A percentile compares a stretch with the other conserved stretches of the same genome.
Evolutionary conservation across 2,888 invertebrate genomes (phyloP).

Genomic region (Philereme vetulata): DNA sequence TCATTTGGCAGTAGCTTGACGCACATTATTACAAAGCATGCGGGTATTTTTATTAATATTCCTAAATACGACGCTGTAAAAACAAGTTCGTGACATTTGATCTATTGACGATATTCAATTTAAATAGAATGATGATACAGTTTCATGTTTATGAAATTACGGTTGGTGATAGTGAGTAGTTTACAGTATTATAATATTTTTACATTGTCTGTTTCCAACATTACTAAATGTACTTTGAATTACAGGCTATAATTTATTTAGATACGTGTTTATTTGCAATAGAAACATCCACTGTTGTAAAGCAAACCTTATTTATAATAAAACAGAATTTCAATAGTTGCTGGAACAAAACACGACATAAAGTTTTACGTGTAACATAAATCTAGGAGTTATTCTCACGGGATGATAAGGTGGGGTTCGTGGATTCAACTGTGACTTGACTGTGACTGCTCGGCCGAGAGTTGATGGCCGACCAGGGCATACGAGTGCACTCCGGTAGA

Average conservation of each 20-base stretch:
- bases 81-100: constrained; percentile 39
- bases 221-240: constrained; percentile 23
- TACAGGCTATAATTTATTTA: constrained; percentile 3
- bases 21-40: constrained; percentile 18
- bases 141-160: constrained; percentile 41
- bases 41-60: constrained; percentile 37
- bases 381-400: constrained; percentile 79
- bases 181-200: constrained; percentile 32
- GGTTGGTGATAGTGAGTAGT: constrained; percentile 25
- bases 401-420: constrained; percentile 74
- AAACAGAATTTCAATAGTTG: constrained; percentile 52
- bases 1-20: constrained; percentile 18
- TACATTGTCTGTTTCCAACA: constrained; percentile 30
- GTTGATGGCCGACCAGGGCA: constrained; percentile 39
- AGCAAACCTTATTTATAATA: constrained; percentile 50
- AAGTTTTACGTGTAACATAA: constrained; percentile 80
- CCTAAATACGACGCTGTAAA: constrained; percentile 35
- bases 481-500: constrained; percentile 26
- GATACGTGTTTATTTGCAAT: constrained; percentile 18
- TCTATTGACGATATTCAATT: constrained; percentile 34
- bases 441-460: constrained; percentile 32
- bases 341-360: constrained; percentile 75
- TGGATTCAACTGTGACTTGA: constrained; percentile 41
- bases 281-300: constrained; percentile 35
- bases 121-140: constrained; percentile 38